These are phyloP conservation scores for Mesaphorura yosii DNA, from an alignment of 1,140 invertebrate genomes.

Conservation along the genomic window DNA sequence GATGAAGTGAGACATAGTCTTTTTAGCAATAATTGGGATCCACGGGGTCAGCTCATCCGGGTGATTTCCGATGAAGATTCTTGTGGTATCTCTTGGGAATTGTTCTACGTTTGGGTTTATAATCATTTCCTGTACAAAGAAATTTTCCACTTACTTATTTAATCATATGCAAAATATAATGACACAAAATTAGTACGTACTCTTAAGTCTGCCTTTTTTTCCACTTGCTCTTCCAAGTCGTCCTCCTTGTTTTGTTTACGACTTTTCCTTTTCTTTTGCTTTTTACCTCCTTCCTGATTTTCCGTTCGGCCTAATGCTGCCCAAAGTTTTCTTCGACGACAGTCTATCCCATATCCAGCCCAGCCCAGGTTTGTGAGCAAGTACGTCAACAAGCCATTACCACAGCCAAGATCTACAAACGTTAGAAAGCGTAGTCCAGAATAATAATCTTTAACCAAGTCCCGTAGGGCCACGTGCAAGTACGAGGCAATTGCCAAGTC, in stretches of 20 bases:
- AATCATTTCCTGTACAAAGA: conserved; percentile 1
- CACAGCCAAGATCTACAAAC: conserved; percentile 26
- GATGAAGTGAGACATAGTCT: conserved; percentile 65
- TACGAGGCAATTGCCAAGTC: conserved; percentile 91
- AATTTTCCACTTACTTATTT: too few species aligned
- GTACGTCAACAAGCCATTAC: conserved; percentile 88
- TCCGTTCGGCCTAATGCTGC: too few species aligned
- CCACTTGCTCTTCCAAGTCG: too few species aligned
- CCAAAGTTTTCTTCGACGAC: conserved; percentile 84
- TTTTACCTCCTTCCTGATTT: too few species aligned
- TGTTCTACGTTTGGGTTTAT: not conserved
- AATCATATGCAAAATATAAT: too few species aligned
- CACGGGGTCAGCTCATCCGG: conserved; percentile 96
- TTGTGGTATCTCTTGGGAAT: not conserved
- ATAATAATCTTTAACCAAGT: too few species aligned
- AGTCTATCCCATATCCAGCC: conserved; percentile 77
- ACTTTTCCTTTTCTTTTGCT: too few species aligned
- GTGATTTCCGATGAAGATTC: conserved; percentile 86
- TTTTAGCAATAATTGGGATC: conserved; percentile 84
- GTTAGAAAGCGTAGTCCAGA: too few species aligned
- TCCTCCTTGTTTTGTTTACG: too few species aligned
- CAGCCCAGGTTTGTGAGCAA: conserved; percentile 73
- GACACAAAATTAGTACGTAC: too few species aligned
- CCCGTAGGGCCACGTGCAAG: too few species aligned
- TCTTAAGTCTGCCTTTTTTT: too few species aligned